phyloP scores from a whole-genome alignment of 2,888 invertebrate genomes.

The Thecocarcelia acutangulata region DNA sequence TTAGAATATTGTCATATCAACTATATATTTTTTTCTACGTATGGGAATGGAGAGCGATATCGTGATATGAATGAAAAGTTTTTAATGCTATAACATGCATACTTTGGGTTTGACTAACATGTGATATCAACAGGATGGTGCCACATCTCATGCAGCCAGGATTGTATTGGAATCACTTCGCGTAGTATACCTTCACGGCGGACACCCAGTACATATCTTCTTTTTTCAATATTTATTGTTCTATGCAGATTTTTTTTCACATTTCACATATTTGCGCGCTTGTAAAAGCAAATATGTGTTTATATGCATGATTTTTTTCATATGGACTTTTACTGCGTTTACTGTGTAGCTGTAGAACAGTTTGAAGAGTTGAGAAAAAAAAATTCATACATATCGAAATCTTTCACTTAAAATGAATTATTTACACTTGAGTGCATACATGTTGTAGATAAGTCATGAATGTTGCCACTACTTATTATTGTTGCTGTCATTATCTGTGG shows the following conservation, averaged over 20 bases:
- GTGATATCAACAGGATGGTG: too few species aligned
- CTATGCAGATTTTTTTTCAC: slow-evolving; percentile 28
- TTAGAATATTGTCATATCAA: too few species aligned
- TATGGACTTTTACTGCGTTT: neutral
- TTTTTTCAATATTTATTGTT: slow-evolving; percentile 46
- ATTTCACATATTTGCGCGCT: slow-evolving; percentile 8
- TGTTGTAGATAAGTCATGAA: slow-evolving; percentile 71
- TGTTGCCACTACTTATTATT: slow-evolving; percentile 66
- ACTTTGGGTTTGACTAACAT: too few species aligned
- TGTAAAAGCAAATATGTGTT: slow-evolving; percentile 14
- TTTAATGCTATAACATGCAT: too few species aligned
- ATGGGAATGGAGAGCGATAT: too few species aligned
- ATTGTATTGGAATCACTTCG: too few species aligned
- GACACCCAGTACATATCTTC: too few species aligned
- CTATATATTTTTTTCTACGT: too few species aligned
- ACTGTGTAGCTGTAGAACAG: neutral
- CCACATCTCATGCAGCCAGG: too few species aligned
- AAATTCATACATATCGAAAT: slow-evolving; percentile 36
- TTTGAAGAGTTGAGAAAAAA: neutral
- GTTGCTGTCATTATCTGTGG: slow-evolving; percentile 52
- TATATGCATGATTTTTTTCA: slow-evolving; percentile 1
- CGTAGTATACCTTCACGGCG: too few species aligned
- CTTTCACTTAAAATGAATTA: slow-evolving; percentile 69
- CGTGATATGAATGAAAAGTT: too few species aligned
- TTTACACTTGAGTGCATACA: slow-evolving; percentile 70